Percentiles rank a stretch among this genome's conserved stretches.
These are phyloP conservation scores for Planococcus citri DNA, from an alignment of 1,140 invertebrate genomes.

Conservation along the genomic window DNA sequence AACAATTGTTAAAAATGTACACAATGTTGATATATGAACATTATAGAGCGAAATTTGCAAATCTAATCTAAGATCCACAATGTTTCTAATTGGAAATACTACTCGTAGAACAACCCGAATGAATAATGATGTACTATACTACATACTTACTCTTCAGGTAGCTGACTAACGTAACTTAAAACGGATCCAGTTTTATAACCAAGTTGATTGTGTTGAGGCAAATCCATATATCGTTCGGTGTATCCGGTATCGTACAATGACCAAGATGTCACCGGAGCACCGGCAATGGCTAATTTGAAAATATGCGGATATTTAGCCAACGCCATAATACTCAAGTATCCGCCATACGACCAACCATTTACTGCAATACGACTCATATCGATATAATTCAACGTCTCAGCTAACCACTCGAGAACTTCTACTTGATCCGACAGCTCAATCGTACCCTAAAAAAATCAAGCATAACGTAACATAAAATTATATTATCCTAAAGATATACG, in stretches of 20 bases:
- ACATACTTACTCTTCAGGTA: conserved; percentile 78
- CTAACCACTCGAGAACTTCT: conserved; percentile 79
- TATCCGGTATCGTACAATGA: conserved; percentile 89
- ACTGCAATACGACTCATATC: conserved; percentile 87
- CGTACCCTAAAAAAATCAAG: conserved; percentile 48
- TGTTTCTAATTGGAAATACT: neutral
- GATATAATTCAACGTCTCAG: conserved; percentile 70
- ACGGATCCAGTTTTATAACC: conserved; percentile 69
- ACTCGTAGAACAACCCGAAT: neutral
- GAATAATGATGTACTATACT: neutral
- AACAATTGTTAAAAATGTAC: no score
- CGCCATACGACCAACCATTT: conserved; percentile 97
- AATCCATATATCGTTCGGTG: conserved; percentile 94
- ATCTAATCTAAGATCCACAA: neutral
- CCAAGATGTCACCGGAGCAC: conserved; percentile 96
- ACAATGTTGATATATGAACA: no score
- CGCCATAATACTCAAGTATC: conserved; percentile 75
- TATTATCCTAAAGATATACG: neutral
- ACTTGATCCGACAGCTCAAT: conserved; percentile 94
- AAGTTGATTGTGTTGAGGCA: conserved; percentile 64
- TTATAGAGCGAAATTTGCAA: neutral
- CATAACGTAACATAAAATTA: neutral
- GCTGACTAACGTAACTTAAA: conserved; percentile 63
- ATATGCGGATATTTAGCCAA: conserved; percentile 67
- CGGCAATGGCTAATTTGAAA: conserved; percentile 84